Base-by-base conservation (phyloP, 2,888 invertebrate species). In the Lypha dubia region DNA sequence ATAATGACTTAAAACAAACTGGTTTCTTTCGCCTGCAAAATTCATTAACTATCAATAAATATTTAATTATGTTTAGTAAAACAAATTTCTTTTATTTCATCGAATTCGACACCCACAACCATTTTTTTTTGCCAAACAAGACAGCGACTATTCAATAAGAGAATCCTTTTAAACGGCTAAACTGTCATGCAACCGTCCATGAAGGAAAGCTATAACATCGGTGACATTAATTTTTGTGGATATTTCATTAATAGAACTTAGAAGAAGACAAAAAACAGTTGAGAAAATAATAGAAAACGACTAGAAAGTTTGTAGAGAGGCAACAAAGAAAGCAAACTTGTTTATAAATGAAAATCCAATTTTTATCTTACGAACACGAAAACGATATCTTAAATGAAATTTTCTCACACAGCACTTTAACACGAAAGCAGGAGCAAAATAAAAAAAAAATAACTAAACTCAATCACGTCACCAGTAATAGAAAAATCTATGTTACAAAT, bases 271-370 rank as follows among this genome's bases (percentile, higher is more conserved):
- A 28, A 15, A 71, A 28, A 28, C 28, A 62, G 4, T 9, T 9
- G 5, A 24, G 28, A 68, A 58, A 28, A 32, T 22, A 71, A 8
- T 20, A 7, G 2, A 51, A 68, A 46, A 11, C 13, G 7, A 22
- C 28, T 35, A 28, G 32, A 32, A 41, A 1, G 11, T 0, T 28
- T 22, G 11, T 24, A 32, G 8, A 22, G 49, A 13, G 15, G 38
- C 56, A 11, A 17, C 17, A 53, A 56, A 73, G 65, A 41, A 38
- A 63, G 44, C 71, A 81, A 80, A 70, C 65, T 76, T 62, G 73
- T 80, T 73, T 63, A 24, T 53, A 84, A 73, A 84, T 77, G 62
- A 84, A 80, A 84, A 80, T 84, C 60, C 80, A 80, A 84, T 84
- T 84, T 80, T 80, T 80, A 56, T 76, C 62, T 70, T 17, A 73